phyloP scores from a whole-genome alignment of 2,113 vertebrate species.

The Tragelaphus buxtoni region DNA sequence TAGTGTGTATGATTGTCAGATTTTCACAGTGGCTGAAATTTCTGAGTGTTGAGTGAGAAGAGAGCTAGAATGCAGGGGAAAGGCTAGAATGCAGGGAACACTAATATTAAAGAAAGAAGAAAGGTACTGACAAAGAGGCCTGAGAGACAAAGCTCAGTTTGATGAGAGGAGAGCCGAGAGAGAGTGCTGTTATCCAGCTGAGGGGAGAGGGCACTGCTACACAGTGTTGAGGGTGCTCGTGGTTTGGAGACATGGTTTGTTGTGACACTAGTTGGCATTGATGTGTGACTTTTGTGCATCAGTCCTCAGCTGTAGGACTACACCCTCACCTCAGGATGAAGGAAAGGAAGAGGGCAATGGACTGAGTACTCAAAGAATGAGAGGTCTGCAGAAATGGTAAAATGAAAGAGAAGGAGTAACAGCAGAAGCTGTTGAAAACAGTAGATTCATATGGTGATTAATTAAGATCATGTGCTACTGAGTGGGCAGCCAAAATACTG shows the following conservation, averaged over 20 bases:
- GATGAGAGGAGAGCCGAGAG: neutral
- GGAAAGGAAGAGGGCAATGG: neutral
- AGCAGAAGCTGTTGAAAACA: neutral
- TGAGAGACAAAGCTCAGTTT: neutral
- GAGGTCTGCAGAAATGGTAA: neutral
- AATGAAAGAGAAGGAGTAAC: neutral
- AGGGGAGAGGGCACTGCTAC: too few species aligned
- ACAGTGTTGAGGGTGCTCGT: fast-evolving
- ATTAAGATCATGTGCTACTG: neutral
- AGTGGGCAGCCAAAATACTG: neutral
- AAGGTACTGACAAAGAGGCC: neutral
- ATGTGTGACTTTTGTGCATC: neutral
- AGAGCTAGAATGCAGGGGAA: neutral
- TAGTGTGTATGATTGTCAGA: neutral
- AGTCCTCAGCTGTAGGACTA: neutral
- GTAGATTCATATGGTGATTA: neutral
- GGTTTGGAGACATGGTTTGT: neutral
- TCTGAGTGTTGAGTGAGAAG: neutral
- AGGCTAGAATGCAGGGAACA: neutral
- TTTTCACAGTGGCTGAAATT: neutral
- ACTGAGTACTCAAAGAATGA: neutral
- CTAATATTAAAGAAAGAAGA: neutral
- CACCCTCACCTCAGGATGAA: neutral
- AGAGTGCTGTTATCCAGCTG: neutral
- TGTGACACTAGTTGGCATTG: neutral